Percentiles rank a stretch among this genome's conserved stretches.
Evolutionary conservation across 1,140 invertebrate genomes (phyloP).

Genomic region (Vanessa atalanta): DNA sequence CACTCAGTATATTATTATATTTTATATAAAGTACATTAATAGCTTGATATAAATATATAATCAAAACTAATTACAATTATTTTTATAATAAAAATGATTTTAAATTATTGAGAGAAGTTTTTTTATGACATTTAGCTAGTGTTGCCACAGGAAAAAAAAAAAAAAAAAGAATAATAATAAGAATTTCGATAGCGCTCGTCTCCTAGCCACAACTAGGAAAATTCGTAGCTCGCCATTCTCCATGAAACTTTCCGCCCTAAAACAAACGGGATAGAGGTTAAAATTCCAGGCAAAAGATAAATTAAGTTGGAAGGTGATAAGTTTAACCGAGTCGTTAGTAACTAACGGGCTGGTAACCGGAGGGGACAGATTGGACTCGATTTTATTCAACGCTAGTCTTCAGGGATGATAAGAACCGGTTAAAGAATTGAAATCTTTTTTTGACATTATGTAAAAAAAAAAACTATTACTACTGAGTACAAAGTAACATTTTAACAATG

Average conservation of each 20-base stretch:
- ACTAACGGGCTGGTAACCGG: conserved; percentile 21
- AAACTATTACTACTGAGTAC: neutral
- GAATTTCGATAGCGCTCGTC: conserved; percentile 13
- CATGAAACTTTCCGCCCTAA: conserved; percentile 39
- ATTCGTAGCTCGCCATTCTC: conserved; percentile 21
- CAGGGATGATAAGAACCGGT: neutral
- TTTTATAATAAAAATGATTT: no score
- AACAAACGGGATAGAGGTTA: conserved; percentile 37
- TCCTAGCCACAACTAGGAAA: conserved; percentile 17
- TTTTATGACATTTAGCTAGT: no score
- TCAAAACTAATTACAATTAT: no score
- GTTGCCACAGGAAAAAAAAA: no score
- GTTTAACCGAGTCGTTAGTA: conserved; percentile 38
- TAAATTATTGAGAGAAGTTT: no score
- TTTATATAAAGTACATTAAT: no score
- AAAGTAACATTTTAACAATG: neutral
- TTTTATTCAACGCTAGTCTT: conserved; percentile 3
- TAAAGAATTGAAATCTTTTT: neutral
- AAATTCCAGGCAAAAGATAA: conserved; percentile 33
- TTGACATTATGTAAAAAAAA: neutral
- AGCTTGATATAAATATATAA: no score
- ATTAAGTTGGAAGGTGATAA: conserved; percentile 42
- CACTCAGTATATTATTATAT: no score
- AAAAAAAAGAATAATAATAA: no score
- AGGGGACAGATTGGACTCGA: conserved; percentile 13